These are phyloP conservation scores for Acleris emargana DNA, from an alignment of 2,888 invertebrate genomes.

Conservation along the genomic window DNA sequence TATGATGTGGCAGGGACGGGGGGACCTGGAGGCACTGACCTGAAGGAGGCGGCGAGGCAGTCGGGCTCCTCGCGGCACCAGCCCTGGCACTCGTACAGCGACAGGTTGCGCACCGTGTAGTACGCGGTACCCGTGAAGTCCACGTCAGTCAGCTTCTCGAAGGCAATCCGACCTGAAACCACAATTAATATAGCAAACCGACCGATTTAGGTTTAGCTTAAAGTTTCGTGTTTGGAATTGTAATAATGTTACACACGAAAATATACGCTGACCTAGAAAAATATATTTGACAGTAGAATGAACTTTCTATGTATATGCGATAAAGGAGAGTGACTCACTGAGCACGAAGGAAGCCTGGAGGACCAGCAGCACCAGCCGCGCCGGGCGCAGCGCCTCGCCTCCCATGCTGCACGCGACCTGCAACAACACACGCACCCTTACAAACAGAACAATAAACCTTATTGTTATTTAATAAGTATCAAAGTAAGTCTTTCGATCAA, in stretches of 20 bases:
- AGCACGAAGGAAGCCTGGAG: slow-evolving; percentile 69
- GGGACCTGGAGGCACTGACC: slow-evolving; percentile 60
- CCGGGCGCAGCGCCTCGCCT: slow-evolving; percentile 71
- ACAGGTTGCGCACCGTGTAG: slow-evolving; percentile 95
- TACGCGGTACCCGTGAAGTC: slow-evolving; percentile 96
- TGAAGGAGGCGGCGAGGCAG: slow-evolving; percentile 95
- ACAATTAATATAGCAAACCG: no score
- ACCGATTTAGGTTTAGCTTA: no score
- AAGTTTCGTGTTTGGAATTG: no score
- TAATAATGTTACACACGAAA: no score
- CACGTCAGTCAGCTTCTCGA: slow-evolving; percentile 96
- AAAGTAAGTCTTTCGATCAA: no score
- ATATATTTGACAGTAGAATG: no score
- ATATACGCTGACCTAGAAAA: no score
- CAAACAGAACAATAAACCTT: slow-evolving; percentile 22
- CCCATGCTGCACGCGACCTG: slow-evolving; percentile 70
- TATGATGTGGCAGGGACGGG: no score
- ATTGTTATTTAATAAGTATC: no score
- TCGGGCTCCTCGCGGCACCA: slow-evolving; percentile 97
- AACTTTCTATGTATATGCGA: no score
- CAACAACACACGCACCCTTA: slow-evolving; percentile 41
- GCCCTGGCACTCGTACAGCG: slow-evolving; percentile 96
- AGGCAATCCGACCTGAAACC: slow-evolving; percentile 89
- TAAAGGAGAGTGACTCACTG: slow-evolving; percentile 53
- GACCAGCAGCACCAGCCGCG: slow-evolving; percentile 71